Percentiles rank a stretch among this genome's conserved stretches.
phyloP scores from a whole-genome alignment of 2,113 vertebrate genomes.

The Bucco capensis region DNA sequence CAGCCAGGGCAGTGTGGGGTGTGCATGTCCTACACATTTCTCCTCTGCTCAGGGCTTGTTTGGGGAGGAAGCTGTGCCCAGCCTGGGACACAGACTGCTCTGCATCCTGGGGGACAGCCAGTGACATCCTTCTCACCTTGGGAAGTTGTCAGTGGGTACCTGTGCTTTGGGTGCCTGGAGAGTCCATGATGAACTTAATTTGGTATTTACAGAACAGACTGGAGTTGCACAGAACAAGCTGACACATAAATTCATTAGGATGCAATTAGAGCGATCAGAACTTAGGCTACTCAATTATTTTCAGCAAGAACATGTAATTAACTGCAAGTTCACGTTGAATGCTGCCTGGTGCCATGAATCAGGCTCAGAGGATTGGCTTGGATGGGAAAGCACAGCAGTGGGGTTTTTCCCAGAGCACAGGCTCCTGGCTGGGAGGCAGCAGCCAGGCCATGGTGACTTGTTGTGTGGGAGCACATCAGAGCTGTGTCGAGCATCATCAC shows the following conservation, averaged over 20 bases:
- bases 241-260: constrained; percentile 49
- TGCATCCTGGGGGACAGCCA: too few relatives aligned
- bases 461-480: not conserved
- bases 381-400: not conserved
- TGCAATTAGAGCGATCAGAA: constrained; percentile 31
- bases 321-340: constrained; percentile 22
- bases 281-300: constrained; percentile 37
- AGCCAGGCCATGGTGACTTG: not conserved
- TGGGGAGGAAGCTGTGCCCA: not conserved
- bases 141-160: not conserved
- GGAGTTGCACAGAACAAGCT: not conserved
- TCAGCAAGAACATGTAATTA: constrained; percentile 44
- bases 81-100: not conserved
- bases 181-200: not conserved
- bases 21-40: not conserved
- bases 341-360: not conserved
- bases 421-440: not conserved
- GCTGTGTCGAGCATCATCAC: not conserved
- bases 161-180: not conserved
- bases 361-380: not conserved
- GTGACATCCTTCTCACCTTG: not conserved
- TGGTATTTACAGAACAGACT: constrained; percentile 20
- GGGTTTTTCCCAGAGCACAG: not conserved
- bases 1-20: not conserved
- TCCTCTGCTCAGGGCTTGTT: not conserved